A percentile compares a stretch with the other conserved stretches of the same genome.
These are phyloP conservation scores for Melipona bicolor DNA, from an alignment of 2,888 invertebrate genomes.

Conservation along the genomic window DNA sequence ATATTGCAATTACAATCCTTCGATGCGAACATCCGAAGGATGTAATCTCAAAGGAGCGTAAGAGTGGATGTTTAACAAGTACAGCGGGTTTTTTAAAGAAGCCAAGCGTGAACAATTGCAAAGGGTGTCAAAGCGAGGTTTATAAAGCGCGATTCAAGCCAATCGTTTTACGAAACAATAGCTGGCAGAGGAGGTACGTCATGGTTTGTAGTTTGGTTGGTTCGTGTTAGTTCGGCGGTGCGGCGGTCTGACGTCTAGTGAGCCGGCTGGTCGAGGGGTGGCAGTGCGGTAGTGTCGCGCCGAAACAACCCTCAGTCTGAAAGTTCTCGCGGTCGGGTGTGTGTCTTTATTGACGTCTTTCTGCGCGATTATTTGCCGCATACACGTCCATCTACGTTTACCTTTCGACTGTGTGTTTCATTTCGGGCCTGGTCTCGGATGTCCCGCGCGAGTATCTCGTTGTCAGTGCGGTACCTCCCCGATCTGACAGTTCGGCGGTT, in stretches of 20 bases:
- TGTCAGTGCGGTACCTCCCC: constrained; percentile 12
- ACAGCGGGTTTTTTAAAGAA: not conserved
- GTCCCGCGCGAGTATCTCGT: not conserved
- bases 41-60: not conserved
- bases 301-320: constrained; percentile 69
- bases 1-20: not conserved
- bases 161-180: constrained; percentile 23
- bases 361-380: constrained; percentile 26
- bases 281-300: constrained; percentile 52
- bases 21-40: not conserved
- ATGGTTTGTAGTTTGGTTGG: constrained; percentile 8
- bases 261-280: constrained; percentile 62
- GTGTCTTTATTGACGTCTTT: constrained; percentile 16
- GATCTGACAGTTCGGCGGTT: not conserved
- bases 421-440: not conserved
- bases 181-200: not conserved
- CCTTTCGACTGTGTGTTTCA: constrained; percentile 8
- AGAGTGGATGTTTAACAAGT: not conserved
- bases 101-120: no score
- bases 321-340: constrained; percentile 56
- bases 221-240: constrained; percentile 12
- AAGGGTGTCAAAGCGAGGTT: not conserved
- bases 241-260: constrained; percentile 41
- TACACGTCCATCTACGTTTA: constrained; percentile 18
- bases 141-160: constrained; percentile 2